phyloP scores from a whole-genome alignment of 2,113 vertebrate species.

The Zosterops borbonicus region DNA sequence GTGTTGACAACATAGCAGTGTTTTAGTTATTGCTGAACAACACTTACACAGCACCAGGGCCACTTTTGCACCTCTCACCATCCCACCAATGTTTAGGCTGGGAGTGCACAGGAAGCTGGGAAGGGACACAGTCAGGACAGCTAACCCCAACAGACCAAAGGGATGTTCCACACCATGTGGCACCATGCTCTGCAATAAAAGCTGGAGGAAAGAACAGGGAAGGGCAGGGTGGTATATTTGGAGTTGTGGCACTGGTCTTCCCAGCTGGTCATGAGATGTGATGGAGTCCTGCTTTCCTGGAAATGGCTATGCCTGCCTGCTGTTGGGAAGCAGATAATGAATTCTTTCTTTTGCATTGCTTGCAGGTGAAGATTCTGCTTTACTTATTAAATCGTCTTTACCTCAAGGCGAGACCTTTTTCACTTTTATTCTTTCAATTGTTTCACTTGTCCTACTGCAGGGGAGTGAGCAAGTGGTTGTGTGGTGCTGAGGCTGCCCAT shows the following conservation, averaged over 20 bases:
- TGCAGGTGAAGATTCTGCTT: not conserved
- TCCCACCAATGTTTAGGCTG: not conserved
- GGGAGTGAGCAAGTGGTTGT: accelerated
- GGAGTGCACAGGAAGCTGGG: not conserved
- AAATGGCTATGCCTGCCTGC: not conserved
- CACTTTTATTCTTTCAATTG: not conserved
- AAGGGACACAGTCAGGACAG: not conserved
- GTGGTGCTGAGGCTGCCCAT: not conserved
- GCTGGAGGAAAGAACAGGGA: not conserved
- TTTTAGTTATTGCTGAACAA: not conserved
- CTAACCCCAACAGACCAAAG: not conserved
- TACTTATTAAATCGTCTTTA: not conserved
- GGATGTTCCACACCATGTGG: too few species aligned
- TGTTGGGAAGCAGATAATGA: accelerated
- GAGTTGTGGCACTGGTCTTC: not conserved
- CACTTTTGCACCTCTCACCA: not conserved
- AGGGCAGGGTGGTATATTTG: accelerated
- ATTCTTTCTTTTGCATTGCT: not conserved
- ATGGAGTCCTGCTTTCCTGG: not conserved
- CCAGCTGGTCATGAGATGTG: accelerated
- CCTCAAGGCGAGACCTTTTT: not conserved
- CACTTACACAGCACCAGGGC: not conserved
- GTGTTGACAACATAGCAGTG: not conserved
- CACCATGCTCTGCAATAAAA: not conserved
- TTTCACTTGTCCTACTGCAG: too few species aligned